phyloP scores from a whole-genome alignment of 2,113 vertebrate genomes.

The Sigmodon hispidus region DNA sequence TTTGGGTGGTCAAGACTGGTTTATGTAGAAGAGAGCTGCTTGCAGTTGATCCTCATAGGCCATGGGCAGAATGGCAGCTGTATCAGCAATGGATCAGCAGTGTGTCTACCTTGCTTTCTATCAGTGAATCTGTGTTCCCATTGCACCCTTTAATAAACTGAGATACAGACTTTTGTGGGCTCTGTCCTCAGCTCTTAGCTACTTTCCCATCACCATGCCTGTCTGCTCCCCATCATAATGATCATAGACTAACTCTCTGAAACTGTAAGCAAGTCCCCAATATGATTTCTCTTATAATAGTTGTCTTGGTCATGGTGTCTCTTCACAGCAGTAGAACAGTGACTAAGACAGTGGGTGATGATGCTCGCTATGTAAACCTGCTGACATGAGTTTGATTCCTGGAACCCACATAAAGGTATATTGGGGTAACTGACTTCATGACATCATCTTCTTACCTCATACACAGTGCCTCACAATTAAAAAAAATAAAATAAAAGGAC shows the following conservation, averaged over 20 bases:
- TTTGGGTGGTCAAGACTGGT: too few relatives aligned
- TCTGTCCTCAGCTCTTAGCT: background rate
- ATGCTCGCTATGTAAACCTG: background rate
- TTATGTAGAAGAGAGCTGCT: too few relatives aligned
- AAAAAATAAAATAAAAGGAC: background rate
- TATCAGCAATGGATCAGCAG: too few relatives aligned
- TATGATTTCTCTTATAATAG: background rate
- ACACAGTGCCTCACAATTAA: background rate
- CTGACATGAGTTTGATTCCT: too few relatives aligned
- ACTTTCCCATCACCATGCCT: background rate
- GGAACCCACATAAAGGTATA: background rate
- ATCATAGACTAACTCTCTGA: background rate
- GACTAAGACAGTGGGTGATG: background rate
- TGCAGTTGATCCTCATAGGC: too few relatives aligned
- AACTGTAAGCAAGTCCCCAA: background rate
- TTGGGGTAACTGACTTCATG: too few relatives aligned
- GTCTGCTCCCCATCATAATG: background rate
- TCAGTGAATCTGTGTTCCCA: too few relatives aligned
- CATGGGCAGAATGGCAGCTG: too few relatives aligned
- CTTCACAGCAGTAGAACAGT: background rate
- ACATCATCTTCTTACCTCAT: background rate
- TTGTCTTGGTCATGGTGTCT: background rate
- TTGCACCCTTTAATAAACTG: too few relatives aligned
- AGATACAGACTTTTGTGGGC: too few relatives aligned
- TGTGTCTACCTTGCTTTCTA: too few relatives aligned